Conservation (phyloP, 2,888 invertebrate species). For the Tetranychus piercei region DNA sequence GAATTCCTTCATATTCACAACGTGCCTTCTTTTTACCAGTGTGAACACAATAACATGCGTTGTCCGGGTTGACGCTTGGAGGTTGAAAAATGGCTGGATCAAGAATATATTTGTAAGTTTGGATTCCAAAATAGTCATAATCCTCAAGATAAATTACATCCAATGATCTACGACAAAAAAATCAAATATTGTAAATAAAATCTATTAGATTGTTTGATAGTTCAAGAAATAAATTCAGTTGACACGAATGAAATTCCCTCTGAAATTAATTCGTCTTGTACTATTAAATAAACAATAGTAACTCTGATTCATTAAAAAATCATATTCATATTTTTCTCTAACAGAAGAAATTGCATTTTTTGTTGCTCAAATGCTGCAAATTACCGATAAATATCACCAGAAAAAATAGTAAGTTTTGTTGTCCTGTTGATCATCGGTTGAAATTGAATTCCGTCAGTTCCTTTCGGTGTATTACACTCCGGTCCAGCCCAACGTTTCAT, state of each 20-base stretch:
- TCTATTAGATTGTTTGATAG: background rate
- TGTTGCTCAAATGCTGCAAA: too few species aligned
- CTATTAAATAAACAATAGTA: too few species aligned
- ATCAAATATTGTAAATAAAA: background rate
- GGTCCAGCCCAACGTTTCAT: conserved; percentile 24
- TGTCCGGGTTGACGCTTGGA: conserved; percentile 21
- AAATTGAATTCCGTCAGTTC: conserved; percentile 73
- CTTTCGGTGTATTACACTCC: conserved; percentile 51
- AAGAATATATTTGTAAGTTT: conserved; percentile 21
- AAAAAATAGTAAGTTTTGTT: conserved; percentile 42
- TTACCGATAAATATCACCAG: conserved; percentile 51
- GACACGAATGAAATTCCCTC: too few species aligned
- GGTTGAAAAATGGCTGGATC: conserved; percentile 19
- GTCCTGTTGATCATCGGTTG: conserved; percentile 52
- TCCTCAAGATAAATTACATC: background rate
- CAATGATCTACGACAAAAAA: conserved; percentile 4
- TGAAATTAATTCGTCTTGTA: too few species aligned
- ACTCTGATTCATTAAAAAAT: too few species aligned
- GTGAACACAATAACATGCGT: conserved; percentile 24
- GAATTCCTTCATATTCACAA: conserved; percentile 17
- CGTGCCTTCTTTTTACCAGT: conserved; percentile 13
- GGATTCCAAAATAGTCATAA: conserved; percentile 21
- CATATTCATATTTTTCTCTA: too few species aligned
- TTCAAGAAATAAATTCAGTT: too few species aligned
- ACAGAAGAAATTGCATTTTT: too few species aligned